Evolutionary conservation across 2,797 vertebrate species (phyloP).

Genomic region (Myioborus miniatus): DNA sequence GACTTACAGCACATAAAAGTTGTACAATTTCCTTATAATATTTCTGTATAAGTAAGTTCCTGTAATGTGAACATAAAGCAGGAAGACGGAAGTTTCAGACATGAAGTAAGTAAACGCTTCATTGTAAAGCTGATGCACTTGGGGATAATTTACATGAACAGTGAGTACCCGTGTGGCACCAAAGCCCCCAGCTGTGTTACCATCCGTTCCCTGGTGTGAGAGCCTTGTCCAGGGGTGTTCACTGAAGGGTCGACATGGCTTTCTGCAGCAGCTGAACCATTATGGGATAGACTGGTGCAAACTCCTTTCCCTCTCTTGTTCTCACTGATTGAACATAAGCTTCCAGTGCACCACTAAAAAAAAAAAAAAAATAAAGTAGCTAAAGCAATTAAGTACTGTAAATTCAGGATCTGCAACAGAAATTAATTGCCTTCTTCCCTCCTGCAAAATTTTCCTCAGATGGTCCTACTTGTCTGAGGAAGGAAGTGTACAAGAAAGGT

Average conservation of each 20-base stretch:
- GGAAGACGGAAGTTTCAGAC: neutral
- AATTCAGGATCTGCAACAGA: neutral
- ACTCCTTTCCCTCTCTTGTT: constrained; percentile 90
- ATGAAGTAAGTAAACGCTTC: neutral
- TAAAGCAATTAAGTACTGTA: neutral
- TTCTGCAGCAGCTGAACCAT: constrained; percentile 94
- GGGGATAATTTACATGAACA: neutral
- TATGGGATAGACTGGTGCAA: constrained; percentile 93
- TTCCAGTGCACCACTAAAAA: constrained; percentile 87
- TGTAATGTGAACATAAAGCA: neutral
- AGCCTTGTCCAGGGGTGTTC: neutral
- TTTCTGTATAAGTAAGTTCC: neutral
- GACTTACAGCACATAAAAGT: neutral
- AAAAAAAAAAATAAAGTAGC: neutral
- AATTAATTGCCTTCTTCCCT: neutral
- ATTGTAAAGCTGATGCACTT: neutral
- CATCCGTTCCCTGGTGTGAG: rapidly evolving
- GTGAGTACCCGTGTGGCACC: rapidly evolving
- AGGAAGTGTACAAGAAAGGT: neutral
- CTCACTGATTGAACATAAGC: constrained; percentile 92
- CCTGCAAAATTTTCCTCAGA: neutral
- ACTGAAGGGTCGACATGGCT: constrained; percentile 78
- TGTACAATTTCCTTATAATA: neutral
- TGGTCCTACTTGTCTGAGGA: neutral
- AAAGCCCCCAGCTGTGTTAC: neutral